Percentiles rank a stretch among this genome's conserved stretches.
Evolutionary conservation across 2,888 invertebrate genomes (phyloP).

Genomic region (Platerodrilus igneus): DNA sequence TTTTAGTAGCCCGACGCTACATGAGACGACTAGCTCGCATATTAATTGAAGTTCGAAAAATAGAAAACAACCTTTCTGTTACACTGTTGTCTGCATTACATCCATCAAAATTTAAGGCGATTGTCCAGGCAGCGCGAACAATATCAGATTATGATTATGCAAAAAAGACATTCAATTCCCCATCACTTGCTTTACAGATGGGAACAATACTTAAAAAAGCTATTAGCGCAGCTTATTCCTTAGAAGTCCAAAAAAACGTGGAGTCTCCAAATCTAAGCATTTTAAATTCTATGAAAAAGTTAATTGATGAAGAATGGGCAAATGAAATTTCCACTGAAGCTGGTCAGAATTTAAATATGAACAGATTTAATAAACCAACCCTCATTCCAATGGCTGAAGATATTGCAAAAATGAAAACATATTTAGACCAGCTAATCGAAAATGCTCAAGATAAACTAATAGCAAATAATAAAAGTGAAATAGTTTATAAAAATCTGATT

Average conservation of each 20-base stretch:
- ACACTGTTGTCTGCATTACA: conserved; percentile 6
- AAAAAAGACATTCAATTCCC: conserved; percentile 9
- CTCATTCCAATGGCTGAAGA: conserved; percentile 20
- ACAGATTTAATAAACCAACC: conserved; percentile 23
- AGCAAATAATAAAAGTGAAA: conserved; percentile 5
- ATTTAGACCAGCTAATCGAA: conserved; percentile 1
- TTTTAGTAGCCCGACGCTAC: conserved; percentile 20
- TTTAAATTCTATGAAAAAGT: conserved; percentile 7
- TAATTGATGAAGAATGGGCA: conserved; percentile 17
- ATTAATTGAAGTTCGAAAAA: conserved; percentile 10
- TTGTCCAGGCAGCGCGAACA: conserved; percentile 8
- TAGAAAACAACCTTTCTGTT: conserved; percentile 6
- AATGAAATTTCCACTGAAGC: conserved; percentile 16
- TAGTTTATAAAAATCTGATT: conserved; percentile 12
- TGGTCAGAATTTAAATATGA: conserved; percentile 21
- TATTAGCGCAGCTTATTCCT: conserved; percentile 11
- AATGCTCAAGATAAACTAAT: conserved; percentile 2
- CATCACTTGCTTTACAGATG: conserved; percentile 18
- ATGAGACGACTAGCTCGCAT: conserved; percentile 15
- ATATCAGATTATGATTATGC: conserved; percentile 13
- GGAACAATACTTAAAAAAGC: conserved; percentile 15
- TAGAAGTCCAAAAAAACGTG: conserved; percentile 13
- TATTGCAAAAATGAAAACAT: conserved; percentile 10
- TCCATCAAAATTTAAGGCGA: conserved; percentile 11
- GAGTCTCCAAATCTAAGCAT: conserved; percentile 1